Base-by-base conservation (phyloP, 2,888 invertebrate genomes). In the Idaea straminata region DNA sequence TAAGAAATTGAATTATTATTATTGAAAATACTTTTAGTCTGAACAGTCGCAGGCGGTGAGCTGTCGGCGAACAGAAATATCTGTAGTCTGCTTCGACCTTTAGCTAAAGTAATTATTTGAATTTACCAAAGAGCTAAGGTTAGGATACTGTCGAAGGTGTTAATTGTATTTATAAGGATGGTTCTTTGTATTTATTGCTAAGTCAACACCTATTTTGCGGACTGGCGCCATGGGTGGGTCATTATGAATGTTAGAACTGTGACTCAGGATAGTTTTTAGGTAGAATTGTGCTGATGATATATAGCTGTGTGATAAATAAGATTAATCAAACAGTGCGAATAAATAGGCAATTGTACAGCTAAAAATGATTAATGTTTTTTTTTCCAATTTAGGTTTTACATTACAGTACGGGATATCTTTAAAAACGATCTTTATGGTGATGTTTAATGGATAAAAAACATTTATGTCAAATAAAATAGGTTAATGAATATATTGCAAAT, bases 81-180 rank as follows among this genome's bases (percentile, higher is more conserved):
- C 10, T 47, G 62, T 5, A 47, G 10, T 47, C 47, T 47, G 47
- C 13, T 47, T 47, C 47, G 7, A 47, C 47, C 13, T 13, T 47
- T 13, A 47, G 72, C 64, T 59, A 64, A 71, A 75, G 72, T 70
- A 74, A 77, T 77, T 72, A 78, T 77, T 77, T 77, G 69, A 71
- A 67, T 59, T 47, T 13, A 61, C 13, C 47, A 34, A 15, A 16
- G 36, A 59, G 5, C 35, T 57, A 36, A 68, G 64, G 67, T 70
- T 69, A 68, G 64, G 66, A 69, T 68, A 58, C 66, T 36, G 61
- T 66, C 62, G 58, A 64, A 78, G 75, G 77, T 80, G 82, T 74
- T 81, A 80, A 79, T 77, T 76, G 66, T 75, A 75, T 78, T 75
- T 77, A 78, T 77, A 75, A 72, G 66, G 63, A 69, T 68, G 60